phyloP scores from a whole-genome alignment of 2,113 vertebrate genomes.

The Brevimyrus niger region DNA sequence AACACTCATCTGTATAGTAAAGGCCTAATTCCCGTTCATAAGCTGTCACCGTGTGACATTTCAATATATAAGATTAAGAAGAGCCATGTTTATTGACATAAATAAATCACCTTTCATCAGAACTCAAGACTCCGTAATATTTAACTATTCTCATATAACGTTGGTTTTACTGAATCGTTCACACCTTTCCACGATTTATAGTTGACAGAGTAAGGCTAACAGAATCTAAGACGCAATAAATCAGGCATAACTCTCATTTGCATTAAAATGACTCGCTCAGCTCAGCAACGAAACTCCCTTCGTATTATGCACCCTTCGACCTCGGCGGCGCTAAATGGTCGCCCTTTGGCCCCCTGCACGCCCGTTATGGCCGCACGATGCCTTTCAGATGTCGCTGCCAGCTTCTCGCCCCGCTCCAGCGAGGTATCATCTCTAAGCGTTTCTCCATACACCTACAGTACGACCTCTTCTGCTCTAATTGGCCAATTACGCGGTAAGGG shows the following conservation, averaged over 20 bases:
- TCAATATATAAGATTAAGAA: neutral
- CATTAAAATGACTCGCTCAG: neutral
- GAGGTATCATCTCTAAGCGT: slow-evolving; percentile 7
- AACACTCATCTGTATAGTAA: neutral
- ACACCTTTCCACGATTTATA: neutral
- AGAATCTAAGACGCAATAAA: neutral
- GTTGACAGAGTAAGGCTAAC: neutral
- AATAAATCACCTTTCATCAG: neutral
- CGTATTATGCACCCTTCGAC: slow-evolving; percentile 38
- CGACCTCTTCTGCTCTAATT: slow-evolving; percentile 28
- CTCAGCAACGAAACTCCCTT: neutral
- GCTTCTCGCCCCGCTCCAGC: neutral
- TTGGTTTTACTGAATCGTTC: neutral
- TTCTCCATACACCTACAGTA: slow-evolving; percentile 24
- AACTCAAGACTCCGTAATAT: neutral
- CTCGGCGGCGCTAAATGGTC: slow-evolving; percentile 26
- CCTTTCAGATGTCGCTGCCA: slow-evolving; percentile 38
- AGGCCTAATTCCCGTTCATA: neutral
- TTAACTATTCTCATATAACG: neutral
- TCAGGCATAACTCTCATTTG: slow-evolving; percentile 19
- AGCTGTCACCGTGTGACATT: neutral
- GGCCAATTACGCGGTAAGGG: slow-evolving; percentile 21
- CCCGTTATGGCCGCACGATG: slow-evolving; percentile 38
- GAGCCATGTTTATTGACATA: neutral
- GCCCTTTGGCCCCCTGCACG: slow-evolving; percentile 34